phyloP scores from a whole-genome alignment of 1,140 invertebrate species.

The Drosophila asahinai region DNA sequence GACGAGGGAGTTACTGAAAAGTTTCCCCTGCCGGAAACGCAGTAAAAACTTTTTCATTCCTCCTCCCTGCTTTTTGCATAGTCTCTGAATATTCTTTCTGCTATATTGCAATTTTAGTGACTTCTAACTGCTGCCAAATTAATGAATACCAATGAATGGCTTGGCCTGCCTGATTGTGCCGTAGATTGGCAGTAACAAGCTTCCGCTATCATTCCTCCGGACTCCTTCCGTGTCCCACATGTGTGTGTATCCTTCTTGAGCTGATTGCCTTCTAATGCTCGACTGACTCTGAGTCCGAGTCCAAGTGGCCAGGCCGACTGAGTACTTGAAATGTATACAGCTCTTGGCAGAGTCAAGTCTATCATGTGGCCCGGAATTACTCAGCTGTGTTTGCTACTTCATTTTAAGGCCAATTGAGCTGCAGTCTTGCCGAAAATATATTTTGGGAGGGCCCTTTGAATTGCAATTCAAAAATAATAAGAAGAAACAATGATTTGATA shows the following conservation, averaged over 20 bases:
- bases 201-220: slow-evolving; percentile 26
- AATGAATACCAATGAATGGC: slow-evolving; percentile 61
- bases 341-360: slow-evolving; percentile 1
- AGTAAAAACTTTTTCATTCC: slow-evolving; percentile 51
- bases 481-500: not conserved
- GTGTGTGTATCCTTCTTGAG: slow-evolving; percentile 2
- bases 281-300: slow-evolving; percentile 29
- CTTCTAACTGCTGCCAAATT: slow-evolving; percentile 57
- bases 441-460: not conserved
- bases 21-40: slow-evolving; percentile 62
- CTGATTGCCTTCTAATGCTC: slow-evolving; percentile 43
- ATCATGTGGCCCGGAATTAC: slow-evolving; percentile 17
- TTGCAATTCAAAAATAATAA: not conserved
- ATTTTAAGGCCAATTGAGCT: slow-evolving; percentile 21
- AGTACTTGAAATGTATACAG: slow-evolving; percentile 36
- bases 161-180: slow-evolving; percentile 24
- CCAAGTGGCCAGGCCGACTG: slow-evolving; percentile 31
- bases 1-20: slow-evolving; percentile 65
- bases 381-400: slow-evolving; percentile 20
- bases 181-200: slow-evolving; percentile 36
- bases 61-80: slow-evolving; percentile 46
- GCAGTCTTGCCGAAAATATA: not conserved
- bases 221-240: not conserved
- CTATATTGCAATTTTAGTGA: slow-evolving; percentile 57
- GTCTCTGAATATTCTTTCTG: slow-evolving; percentile 18